Percentiles rank a stretch among this genome's conserved stretches.
Evolutionary conservation across 2,113 vertebrate species (phyloP).

Genomic region (Notechis scutatus): DNA sequence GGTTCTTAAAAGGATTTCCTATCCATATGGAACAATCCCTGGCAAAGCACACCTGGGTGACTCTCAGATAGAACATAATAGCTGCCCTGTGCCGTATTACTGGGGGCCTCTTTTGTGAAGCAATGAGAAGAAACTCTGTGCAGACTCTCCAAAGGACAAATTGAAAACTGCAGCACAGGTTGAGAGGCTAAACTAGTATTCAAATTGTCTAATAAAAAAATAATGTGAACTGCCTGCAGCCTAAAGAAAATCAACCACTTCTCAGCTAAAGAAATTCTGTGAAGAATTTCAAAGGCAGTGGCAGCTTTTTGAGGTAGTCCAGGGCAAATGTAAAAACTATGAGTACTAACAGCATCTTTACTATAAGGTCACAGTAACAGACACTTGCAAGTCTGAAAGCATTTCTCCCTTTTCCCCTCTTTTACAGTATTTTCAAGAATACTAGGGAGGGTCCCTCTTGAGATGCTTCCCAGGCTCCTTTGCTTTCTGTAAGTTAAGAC

Average conservation of each 20-base stretch:
- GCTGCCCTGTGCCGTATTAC: background rate
- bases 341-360: background rate
- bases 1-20: background rate
- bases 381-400: background rate
- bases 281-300: background rate
- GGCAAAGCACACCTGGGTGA: background rate
- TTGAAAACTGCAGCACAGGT: conserved; percentile 43
- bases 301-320: background rate
- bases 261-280: conserved; percentile 33
- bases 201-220: conserved; percentile 65
- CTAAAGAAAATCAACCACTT: conserved; percentile 61
- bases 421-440: background rate
- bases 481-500: background rate
- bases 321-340: background rate
- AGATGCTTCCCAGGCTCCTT: background rate
- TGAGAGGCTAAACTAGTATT: conserved; percentile 61
- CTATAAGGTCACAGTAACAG: background rate
- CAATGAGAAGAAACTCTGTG: conserved; percentile 29
- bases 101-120: background rate
- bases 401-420: background rate
- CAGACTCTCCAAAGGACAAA: conserved; percentile 41
- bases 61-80: background rate
- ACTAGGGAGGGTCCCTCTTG: background rate
- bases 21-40: background rate
- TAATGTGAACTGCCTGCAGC: conserved; percentile 63